Percentiles rank a stretch among this genome's conserved stretches.
Conservation (phyloP, 2,113 vertebrate genomes). For the Ochotona princeps region DNA sequence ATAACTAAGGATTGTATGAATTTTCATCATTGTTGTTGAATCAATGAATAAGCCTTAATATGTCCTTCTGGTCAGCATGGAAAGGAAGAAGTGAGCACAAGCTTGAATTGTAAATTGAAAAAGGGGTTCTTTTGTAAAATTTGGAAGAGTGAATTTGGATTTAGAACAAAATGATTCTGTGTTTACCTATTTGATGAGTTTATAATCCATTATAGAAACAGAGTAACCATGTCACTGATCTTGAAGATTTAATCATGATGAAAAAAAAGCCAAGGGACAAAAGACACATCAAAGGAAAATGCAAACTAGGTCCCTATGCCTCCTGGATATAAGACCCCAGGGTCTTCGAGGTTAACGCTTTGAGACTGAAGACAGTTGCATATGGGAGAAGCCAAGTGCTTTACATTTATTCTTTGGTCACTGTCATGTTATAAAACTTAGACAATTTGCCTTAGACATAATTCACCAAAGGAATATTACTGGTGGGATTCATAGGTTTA, state of each 20-base stretch:
- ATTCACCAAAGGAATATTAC: conserved; percentile 19
- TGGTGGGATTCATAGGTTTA: not conserved
- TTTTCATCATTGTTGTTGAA: not conserved
- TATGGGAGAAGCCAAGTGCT: not conserved
- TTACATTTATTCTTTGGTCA: not conserved
- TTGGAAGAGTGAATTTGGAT: not conserved
- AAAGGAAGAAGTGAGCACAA: not conserved
- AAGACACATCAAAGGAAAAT: not conserved
- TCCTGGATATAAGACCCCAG: not conserved
- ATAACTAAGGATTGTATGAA: not conserved
- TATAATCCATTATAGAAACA: not conserved
- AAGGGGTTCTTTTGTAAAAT: not conserved
- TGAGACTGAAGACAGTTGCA: not conserved
- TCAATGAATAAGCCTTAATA: not conserved
- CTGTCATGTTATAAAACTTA: not conserved
- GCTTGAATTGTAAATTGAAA: not conserved
- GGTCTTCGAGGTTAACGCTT: not conserved
- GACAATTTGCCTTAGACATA: not conserved
- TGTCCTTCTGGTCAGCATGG: not conserved
- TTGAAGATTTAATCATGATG: not conserved
- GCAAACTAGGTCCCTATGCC: not conserved
- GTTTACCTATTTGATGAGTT: not conserved
- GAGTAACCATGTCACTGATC: not conserved
- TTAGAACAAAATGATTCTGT: not conserved
- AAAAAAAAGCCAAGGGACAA: not conserved